Evolutionary conservation across 2,888 invertebrate genomes (phyloP), one percentile per base, ranked within the genome.

Genomic region (Acheta domesticus): DNA sequence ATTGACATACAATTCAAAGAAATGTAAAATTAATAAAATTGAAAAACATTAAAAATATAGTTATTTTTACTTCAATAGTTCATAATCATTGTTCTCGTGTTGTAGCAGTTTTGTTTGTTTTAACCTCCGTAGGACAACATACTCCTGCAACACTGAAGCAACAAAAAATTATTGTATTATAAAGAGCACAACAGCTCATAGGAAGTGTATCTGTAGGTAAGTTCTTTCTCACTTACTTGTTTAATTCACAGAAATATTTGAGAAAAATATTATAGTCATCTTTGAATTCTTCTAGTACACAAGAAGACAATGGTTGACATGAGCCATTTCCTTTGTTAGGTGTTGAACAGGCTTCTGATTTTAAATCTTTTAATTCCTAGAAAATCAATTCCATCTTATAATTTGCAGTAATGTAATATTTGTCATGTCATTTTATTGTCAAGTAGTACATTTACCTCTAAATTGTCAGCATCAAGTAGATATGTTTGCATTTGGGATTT

Each of bases 181-280:
- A 76, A n/a, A 62, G 8, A 76, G 21, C 23, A 23, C 3, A 23
- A 23, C 23, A 23, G 23, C 50, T n/a, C 16, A 77, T 20, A 20
- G 19, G 48, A 77, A 76, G 2, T 12, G 16, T 77, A 20, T 50
- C 77, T 49, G 21, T 20, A 49, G 20, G 2, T 12, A 62, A n/a
- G 14, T 8, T 36, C 36, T 8, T 36, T 36, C 36, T 36, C 21
- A 75, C 80, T 49, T 78, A 78, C 79, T 76, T 78, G 19, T 79
- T 80, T 75, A 82, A 79, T 14, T 81, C 48, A 62, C 82, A 82
- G 78, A 82, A 82, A 74, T 80, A 82, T 49, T 77, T 62, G 19
- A 82, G 73, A 78, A 82, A 82, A 14, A 14, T 76, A 1, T 77
- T 49, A 49, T 80, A 82, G 62, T 80, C 78, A 12, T 77, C 76